Evolutionary conservation across 2,797 vertebrate species (phyloP).

Genomic region (Sitta carolinensis): DNA sequence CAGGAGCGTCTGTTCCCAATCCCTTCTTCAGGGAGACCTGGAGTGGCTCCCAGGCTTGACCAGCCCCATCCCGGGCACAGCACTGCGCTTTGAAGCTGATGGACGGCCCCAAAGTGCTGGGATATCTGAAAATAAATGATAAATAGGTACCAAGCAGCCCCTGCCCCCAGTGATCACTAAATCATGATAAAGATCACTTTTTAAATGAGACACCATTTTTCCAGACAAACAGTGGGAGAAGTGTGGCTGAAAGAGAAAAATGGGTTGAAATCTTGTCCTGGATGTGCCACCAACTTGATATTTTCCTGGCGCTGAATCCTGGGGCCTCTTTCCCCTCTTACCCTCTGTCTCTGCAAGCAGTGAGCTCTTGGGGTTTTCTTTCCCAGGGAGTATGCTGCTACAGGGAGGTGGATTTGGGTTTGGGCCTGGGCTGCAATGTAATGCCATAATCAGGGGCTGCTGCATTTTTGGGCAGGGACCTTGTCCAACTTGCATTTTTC

Average conservation of each 20-base stretch:
- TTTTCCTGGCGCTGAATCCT: not conserved
- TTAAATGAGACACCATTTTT: not conserved
- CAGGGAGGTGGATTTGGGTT: not conserved
- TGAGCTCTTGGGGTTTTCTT: not conserved
- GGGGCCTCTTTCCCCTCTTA: not conserved
- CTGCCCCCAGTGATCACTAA: rapidly evolving
- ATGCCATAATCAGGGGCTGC: slow-evolving; percentile 57
- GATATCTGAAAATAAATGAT: not conserved
- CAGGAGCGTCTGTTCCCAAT: not conserved
- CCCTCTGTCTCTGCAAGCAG: not conserved
- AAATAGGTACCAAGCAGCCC: rapidly evolving
- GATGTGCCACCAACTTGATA: not conserved
- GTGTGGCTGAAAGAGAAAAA: not conserved
- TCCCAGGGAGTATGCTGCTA: not conserved
- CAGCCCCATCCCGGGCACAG: rapidly evolving
- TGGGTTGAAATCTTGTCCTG: not conserved
- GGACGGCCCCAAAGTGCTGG: not conserved
- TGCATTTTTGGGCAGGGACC: slow-evolving; percentile 56
- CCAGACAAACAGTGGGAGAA: not conserved
- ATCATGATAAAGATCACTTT: rapidly evolving
- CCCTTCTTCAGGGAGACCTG: not conserved
- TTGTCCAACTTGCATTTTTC: slow-evolving; percentile 64
- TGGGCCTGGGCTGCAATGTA: slow-evolving; percentile 17
- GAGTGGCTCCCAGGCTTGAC: not conserved
- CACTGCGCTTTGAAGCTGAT: rapidly evolving